phyloP scores from a whole-genome alignment of 2,797 vertebrate species.

The Enteromius paludinosus region DNA sequence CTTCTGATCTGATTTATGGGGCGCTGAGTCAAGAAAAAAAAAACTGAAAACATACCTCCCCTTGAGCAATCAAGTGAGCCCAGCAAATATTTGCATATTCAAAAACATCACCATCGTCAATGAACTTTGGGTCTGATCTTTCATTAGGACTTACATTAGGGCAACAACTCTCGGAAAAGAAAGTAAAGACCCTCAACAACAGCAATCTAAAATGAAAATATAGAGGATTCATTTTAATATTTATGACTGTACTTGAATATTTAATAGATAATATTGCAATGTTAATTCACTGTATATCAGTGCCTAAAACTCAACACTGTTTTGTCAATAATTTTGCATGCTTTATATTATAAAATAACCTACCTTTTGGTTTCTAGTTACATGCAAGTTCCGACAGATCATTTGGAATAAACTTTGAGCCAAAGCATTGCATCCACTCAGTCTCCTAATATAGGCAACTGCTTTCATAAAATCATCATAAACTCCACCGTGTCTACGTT shows the following conservation, averaged over 20 bases:
- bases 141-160: constrained; percentile 51
- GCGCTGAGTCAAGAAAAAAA: not conserved
- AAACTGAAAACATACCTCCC: constrained; percentile 46
- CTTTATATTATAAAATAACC: not conserved
- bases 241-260: not conserved
- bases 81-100: constrained; percentile 70
- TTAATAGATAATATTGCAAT: not conserved
- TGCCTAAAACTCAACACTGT: not conserved
- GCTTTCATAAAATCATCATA: constrained; percentile 39
- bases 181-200: constrained; percentile 70
- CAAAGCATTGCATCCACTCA: constrained; percentile 69
- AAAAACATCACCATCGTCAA: constrained; percentile 70
- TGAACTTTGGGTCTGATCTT: constrained; percentile 34
- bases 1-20: not conserved
- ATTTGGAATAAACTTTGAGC: constrained; percentile 69
- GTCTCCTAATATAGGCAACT: constrained; percentile 60
- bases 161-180: constrained; percentile 71
- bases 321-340: not conserved
- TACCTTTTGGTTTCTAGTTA: constrained; percentile 68
- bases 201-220: constrained; percentile 64
- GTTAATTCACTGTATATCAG: not conserved
- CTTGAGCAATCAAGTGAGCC: constrained; percentile 64
- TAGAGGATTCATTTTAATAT: not conserved
- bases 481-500: not conserved
- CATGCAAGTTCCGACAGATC: constrained; percentile 53